A percentile compares a stretch with the other conserved stretches of the same genome.
These are phyloP conservation scores for Macrosiphum euphorbiae DNA, from an alignment of 2,888 invertebrate species.

Conservation along the genomic window DNA sequence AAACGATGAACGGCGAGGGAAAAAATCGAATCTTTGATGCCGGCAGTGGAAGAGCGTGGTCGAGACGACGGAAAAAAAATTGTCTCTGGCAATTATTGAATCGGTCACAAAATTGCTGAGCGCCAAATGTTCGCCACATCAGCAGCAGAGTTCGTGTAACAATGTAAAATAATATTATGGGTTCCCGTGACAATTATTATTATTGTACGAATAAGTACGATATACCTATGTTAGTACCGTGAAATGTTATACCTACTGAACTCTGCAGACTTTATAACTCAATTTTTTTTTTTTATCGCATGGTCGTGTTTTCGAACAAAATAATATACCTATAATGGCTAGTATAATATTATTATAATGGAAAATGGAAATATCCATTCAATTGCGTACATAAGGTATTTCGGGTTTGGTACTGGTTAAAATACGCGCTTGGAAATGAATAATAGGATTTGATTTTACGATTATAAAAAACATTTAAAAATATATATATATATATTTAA, in stretches of 20 bases:
- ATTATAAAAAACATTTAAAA: conserved; percentile 6
- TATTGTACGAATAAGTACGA: neutral
- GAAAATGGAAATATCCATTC: neutral
- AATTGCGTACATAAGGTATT: neutral
- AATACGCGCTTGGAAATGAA: neutral
- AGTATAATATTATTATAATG: neutral
- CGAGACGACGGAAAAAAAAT: conserved; percentile 2
- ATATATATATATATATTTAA: neutral
- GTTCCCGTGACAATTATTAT: neutral
- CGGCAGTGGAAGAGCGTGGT: neutral
- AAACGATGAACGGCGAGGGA: neutral
- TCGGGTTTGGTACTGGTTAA: neutral
- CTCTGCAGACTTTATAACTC: neutral
- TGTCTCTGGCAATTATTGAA: neutral
- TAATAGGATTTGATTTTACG: neutral
- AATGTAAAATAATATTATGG: neutral
- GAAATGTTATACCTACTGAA: neutral
- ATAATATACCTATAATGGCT: neutral
- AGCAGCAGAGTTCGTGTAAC: neutral
- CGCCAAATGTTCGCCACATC: conserved; percentile 5
- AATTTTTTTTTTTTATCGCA: neutral
- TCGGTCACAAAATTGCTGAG: neutral
- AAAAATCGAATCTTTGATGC: neutral
- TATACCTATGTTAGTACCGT: neutral
- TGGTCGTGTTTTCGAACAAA: neutral